Base-by-base conservation (phyloP, 2,888 invertebrate species). In the Allolobophora icterica region DNA sequence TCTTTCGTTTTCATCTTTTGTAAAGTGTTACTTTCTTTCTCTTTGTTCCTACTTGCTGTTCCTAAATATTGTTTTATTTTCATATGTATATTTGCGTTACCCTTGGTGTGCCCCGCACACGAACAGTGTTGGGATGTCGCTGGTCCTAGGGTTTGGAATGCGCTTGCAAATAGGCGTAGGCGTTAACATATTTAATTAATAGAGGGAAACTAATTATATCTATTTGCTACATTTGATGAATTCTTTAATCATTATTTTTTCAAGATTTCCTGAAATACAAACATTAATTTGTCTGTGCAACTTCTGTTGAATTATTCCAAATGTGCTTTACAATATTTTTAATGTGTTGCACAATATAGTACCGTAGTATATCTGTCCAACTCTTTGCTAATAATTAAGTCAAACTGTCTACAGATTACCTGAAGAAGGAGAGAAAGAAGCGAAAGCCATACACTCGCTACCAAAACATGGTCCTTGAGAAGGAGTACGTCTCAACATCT, bases 381-480 rank as follows among this genome's bases (percentile, higher is more conserved):
- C 45, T 11, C 1, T 45, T 45, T 13, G 13, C 30, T 30, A 71
- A n/a, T 71, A n/a, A 30, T n/a, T 21, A 3, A 11, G 24, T 24
- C 30, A 71, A 38, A 87, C 24, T 87, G 87, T 87, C n/a, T 11
- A 87, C 87, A 87, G 87, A 87, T 35, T 87, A n/a, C 87, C 97
- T 97, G 30, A 93, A 94, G 38, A 91, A 95, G 92, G 94, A 94
- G 87, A 92, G 95, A 30, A 99, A 99, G 97, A 99, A 99, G 96
- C 98, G 99, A 96, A 99, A 99, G 96, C 99, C 99, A 34, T 99
- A 99, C 96, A 98, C 98, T 90, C 98, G 99, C 96, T 99, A 97
- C 96, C 99, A 99, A 96, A 99, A 99, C 21, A 96, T 99, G 95
- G 99, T 99, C 96, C 96, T 99, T 95, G 99, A 99, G 96, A 99